Evolutionary conservation across 2,888 invertebrate species (phyloP), one percentile per base, ranked within the genome.

Genomic region (Notodonta dromedarius): DNA sequence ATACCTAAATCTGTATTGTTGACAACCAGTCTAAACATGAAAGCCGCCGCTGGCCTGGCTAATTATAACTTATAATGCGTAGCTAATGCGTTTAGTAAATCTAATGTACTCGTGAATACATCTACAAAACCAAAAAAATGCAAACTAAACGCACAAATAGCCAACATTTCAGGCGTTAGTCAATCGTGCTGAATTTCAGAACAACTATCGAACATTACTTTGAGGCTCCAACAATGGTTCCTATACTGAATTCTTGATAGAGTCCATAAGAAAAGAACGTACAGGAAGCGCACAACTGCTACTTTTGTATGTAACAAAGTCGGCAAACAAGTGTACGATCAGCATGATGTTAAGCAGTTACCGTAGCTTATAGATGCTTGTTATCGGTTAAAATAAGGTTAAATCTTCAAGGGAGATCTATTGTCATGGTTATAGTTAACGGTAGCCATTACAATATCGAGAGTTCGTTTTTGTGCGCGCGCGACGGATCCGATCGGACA

Each of bases 401-500:
- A 44, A n/a, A 13, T 13, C 5, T n/a, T 46, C 13, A n/a, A 46
- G 13, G 13, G 46, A 11, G 46, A 46, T 46, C n/a, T 13, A 9
- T n/a, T n/a, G 11, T 46, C 46, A 11, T 46, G 46, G 46, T 46
- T 46, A n/a, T 46, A 46, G 46, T 46, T 46, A n/a, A 46, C 46
- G 46, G 46, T 46, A 46, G 46, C 46, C 11, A 46, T 46, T 46
- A 13, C 13, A n/a, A n/a, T 46, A 46, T 42, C 11, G 42, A 6
- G 44, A 11, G 46, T n/a, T 46, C 46, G 46, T 46, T 46, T 46
- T 46, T 46, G 46, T 46, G 46, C 46, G 46, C 46, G 46, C 46
- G 46, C 46, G 46, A 46, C 46, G 46, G 46, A 46, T 46, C n/a
- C 46, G n/a, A 46, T 46, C 46, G 13, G 46, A 13, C 46, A 46